These are phyloP conservation scores for Eremophila alpestris DNA, from an alignment of 2,797 vertebrate species.

Conservation along the genomic window DNA sequence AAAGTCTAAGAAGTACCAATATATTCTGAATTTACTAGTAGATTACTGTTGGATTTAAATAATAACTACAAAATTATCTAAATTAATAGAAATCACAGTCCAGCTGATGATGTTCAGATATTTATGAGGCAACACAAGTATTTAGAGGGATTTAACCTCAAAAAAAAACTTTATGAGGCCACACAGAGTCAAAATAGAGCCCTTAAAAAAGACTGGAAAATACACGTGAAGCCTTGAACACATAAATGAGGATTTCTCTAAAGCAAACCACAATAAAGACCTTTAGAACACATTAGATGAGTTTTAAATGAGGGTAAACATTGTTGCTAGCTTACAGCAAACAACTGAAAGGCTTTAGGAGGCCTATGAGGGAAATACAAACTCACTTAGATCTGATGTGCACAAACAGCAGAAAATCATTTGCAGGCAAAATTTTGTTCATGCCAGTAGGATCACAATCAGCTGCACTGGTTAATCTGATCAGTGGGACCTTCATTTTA, in stretches of 20 bases:
- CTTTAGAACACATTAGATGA: neutral
- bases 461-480: neutral
- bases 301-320: constrained; percentile 12
- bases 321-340: neutral
- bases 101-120: neutral
- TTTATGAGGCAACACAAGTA: neutral
- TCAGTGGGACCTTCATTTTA: neutral
- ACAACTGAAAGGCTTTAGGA: neutral
- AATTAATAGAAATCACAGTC: neutral
- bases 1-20: neutral
- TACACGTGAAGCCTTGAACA: rapidly evolving
- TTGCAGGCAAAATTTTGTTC: neutral
- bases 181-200: neutral
- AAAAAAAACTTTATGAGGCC: neutral
- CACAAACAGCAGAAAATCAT: neutral
- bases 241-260: neutral
- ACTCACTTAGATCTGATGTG: neutral
- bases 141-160: neutral
- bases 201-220: neutral
- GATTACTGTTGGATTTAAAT: neutral
- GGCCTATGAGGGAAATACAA: neutral
- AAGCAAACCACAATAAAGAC: neutral
- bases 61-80: neutral
- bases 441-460: neutral
- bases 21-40: neutral